Evolutionary conservation across 2,797 vertebrate species (phyloP), one percentile per base, ranked within the genome.

Genomic region (Philypnodon macrostomus): DNA sequence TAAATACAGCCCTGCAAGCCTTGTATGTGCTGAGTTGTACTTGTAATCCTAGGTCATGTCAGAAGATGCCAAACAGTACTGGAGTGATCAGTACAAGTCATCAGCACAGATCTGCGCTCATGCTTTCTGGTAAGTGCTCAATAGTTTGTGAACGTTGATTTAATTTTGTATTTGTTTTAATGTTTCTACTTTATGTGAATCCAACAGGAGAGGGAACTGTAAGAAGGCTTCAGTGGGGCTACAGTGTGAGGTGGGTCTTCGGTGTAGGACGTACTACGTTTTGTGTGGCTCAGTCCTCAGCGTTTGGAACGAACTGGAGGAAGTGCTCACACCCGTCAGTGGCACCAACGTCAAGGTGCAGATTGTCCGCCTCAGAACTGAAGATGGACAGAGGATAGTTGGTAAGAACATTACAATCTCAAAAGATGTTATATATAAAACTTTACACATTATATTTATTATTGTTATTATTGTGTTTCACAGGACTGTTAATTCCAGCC

Each of bases 331-430:
- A 1, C 96, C 96, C 0, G 93, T 98, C 81, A 95, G 96, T 0
- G 96, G 97, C 53, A 92, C 92, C 31, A 98, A 98, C 1, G 94
- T 98, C 7, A 98, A 98, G 68, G 98, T 99, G 91, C 97, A 99
- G 54, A 98, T 98, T 0, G 96, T 98, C 3, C 93, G 96, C 2
- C 89, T 99, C 4, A 79, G 94, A 74, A 96, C 96, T 0, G 97
- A 98, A 57, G 97, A 99, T 0, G 95, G 93, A 12, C 97, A 98
- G 70, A 92, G 97, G 72, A 98, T 98, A 18, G 97, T 99, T 31
- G 97, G 97, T 96, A 38, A 34, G 26, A 2, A 0, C 29, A 30
- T 1, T 10, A 23, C 2, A 0, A 4, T 32, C 14, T 26, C 9
- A 4, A 19, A 29, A 9, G 15, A 15, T 18, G 33, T 34, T 12